phyloP scores from a whole-genome alignment of 2,888 invertebrate genomes.

The Morpho helenor region DNA sequence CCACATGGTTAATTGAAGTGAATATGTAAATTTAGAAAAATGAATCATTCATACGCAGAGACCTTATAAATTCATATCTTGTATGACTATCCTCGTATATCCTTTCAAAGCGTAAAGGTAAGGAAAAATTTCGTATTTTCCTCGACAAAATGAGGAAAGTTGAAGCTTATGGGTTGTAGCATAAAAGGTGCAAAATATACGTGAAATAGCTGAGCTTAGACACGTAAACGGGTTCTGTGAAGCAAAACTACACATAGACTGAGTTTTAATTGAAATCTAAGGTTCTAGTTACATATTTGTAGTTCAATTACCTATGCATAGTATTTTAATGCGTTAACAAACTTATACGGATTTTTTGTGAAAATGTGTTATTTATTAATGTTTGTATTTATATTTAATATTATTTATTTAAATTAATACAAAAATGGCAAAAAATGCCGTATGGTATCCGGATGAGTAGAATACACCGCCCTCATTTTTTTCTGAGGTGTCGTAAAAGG shows the following conservation, averaged over 20 bases:
- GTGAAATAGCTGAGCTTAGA: slow-evolving; percentile 1
- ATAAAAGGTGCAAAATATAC: slow-evolving; percentile 16
- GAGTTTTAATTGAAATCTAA: too few relatives aligned
- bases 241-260: not conserved
- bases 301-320: too few relatives aligned
- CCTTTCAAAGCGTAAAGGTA: slow-evolving; percentile 8
- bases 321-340: too few relatives aligned
- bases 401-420: too few relatives aligned
- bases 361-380: too few relatives aligned
- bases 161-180: slow-evolving; percentile 12
- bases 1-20: not conserved
- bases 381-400: too few relatives aligned
- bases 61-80: slow-evolving; percentile 13
- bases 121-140: slow-evolving; percentile 18
- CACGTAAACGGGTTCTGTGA: slow-evolving; percentile 1
- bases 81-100: slow-evolving; percentile 14
- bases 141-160: slow-evolving; percentile 13
- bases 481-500: too few relatives aligned
- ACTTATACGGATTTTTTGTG: too few relatives aligned
- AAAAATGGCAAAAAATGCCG: too few relatives aligned
- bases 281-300: too few relatives aligned
- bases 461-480: too few relatives aligned
- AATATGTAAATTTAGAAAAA: not conserved
- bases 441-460: too few relatives aligned
- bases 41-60: not conserved